A percentile compares a stretch with the other conserved stretches of the same genome.
phyloP scores from a whole-genome alignment of 2,888 invertebrate species.

The Uropetala carovei region DNA sequence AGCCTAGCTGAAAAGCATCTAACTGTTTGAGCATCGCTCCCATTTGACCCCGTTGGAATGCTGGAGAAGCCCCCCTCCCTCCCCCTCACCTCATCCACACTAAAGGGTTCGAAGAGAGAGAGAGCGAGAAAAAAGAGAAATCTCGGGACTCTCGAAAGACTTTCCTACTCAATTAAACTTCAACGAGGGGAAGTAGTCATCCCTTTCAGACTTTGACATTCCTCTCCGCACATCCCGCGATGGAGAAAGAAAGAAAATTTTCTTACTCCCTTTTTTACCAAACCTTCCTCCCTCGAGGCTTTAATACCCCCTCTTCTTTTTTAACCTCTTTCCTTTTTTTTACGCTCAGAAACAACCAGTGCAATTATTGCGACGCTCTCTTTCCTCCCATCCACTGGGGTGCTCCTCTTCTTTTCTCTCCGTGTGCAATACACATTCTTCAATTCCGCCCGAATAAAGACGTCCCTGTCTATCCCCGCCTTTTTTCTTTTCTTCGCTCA shows the following conservation, averaged over 20 bases:
- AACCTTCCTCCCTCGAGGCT: neutral
- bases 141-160: neutral
- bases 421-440: no score
- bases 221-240: neutral
- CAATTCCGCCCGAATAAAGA: no score
- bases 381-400: neutral
- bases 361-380: neutral
- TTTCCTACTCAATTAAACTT: constrained; percentile 58
- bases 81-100: no score
- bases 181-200: neutral
- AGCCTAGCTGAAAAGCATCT: neutral
- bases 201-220: neutral
- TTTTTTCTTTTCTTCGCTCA: no score
- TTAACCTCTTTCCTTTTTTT: neutral
- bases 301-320: neutral
- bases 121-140: neutral
- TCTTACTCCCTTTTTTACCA: neutral
- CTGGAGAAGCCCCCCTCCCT: no score
- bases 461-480: no score
- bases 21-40: neutral
- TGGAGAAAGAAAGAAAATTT: no score
- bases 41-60: neutral
- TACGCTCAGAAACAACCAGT: neutral
- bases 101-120: neutral
- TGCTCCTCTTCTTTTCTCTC: neutral